These are phyloP conservation scores for Grammomys surdaster DNA, from an alignment of 2,113 vertebrate species.

Conservation along the genomic window DNA sequence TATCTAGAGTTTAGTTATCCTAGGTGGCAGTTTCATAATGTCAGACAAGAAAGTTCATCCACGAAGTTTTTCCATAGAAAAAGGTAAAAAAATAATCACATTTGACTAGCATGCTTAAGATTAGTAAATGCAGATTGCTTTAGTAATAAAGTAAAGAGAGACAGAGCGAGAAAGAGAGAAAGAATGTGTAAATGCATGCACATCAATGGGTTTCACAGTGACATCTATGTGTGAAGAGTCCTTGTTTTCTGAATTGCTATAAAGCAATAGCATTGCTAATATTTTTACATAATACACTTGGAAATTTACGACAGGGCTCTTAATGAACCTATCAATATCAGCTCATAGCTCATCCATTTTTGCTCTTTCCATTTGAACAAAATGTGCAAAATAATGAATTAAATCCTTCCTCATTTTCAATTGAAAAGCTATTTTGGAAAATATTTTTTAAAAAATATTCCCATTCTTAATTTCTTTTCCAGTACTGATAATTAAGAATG, in stretches of 20 bases:
- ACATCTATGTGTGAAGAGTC: slow-evolving; percentile 23
- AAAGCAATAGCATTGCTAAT: neutral
- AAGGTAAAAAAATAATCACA: slow-evolving; percentile 76
- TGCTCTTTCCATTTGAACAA: neutral
- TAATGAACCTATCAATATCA: neutral
- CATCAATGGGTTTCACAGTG: slow-evolving; percentile 55
- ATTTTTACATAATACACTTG: neutral
- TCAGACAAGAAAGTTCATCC: slow-evolving; percentile 60
- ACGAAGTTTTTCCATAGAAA: slow-evolving; percentile 70
- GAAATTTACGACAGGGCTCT: neutral
- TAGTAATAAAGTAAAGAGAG: slow-evolving; percentile 48
- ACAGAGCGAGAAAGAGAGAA: neutral
- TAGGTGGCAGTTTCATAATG: slow-evolving; percentile 70
- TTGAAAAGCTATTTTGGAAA: neutral
- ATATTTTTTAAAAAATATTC: neutral
- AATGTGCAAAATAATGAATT: neutral
- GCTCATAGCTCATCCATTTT: fast-evolving
- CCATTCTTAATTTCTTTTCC: neutral
- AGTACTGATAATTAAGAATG: neutral
- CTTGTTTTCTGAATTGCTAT: slow-evolving; percentile 3
- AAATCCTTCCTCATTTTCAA: neutral
- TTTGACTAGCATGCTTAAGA: slow-evolving; percentile 65
- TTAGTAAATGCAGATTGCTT: slow-evolving; percentile 68
- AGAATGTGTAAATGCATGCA: neutral
- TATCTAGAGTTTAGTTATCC: slow-evolving; percentile 76